A percentile compares a stretch with the other conserved stretches of the same genome.
Conservation (phyloP, 2,888 invertebrate genomes). For the Drosophila infuscata region DNA sequence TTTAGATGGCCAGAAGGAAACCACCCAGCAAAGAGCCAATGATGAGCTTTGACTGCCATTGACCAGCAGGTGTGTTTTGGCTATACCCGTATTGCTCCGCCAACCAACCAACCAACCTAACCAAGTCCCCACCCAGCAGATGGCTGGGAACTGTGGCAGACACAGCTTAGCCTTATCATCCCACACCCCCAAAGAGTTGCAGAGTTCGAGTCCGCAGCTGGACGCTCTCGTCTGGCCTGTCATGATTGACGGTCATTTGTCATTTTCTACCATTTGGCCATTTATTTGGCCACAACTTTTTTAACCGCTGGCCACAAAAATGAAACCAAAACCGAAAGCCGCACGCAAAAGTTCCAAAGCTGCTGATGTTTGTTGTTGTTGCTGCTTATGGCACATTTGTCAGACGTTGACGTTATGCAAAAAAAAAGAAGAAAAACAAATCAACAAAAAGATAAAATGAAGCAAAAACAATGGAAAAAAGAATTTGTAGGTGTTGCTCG, state of each 20-base stretch:
- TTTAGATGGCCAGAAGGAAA: conserved; percentile 56
- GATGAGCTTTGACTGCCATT: conserved; percentile 76
- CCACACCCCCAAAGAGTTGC: conserved; percentile 28
- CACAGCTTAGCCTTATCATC: conserved; percentile 74
- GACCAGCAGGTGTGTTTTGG: conserved; percentile 73
- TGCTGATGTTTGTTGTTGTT: conserved; percentile 26
- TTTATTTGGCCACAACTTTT: conserved; percentile 78
- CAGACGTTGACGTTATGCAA: conserved; percentile 79
- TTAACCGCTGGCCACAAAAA: conserved; percentile 66
- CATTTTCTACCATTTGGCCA: conserved; percentile 80
- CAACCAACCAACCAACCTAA: background rate
- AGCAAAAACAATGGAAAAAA: conserved; percentile 49
- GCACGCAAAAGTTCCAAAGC: conserved; percentile 69
- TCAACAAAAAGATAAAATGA: background rate
- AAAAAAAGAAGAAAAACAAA: conserved; percentile 42
- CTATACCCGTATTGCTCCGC: conserved; percentile 16
- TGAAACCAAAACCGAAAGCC: conserved; percentile 66
- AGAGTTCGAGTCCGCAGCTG: conserved; percentile 43
- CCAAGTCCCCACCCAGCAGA: background rate
- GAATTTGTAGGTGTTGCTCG: conserved; percentile 77
- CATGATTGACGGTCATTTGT: conserved; percentile 85
- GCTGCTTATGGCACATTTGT: conserved; percentile 82
- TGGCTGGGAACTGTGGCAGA: conserved; percentile 46
- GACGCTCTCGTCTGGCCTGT: conserved; percentile 73
- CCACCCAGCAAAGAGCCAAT: conserved; percentile 37